Evolutionary conservation across 92 coral and sea anemone species (phyloP).

Genomic region (Metridium senile): DNA sequence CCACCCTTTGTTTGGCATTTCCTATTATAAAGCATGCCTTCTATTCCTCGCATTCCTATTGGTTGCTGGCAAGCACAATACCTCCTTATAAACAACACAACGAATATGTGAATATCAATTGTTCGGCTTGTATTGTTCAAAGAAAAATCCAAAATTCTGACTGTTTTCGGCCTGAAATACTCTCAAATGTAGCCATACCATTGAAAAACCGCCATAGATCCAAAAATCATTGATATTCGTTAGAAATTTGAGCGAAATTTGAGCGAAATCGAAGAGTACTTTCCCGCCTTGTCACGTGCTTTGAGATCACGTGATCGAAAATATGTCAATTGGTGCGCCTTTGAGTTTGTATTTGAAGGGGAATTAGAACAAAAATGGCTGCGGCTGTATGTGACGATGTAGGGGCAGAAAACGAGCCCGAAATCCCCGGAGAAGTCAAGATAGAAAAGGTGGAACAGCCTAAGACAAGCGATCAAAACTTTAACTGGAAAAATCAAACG

Average conservation of each 20-base stretch:
- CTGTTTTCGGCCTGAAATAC: constrained; percentile 40
- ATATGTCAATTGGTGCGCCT: constrained; percentile 78
- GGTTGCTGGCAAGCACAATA: constrained; percentile 73
- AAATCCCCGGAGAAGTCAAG: constrained; percentile 90
- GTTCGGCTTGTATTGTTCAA: constrained; percentile 77
- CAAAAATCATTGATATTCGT: constrained; percentile 28
- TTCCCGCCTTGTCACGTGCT: constrained; percentile 81
- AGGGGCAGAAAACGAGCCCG: constrained; percentile 80
- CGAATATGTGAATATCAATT: constrained; percentile 60
- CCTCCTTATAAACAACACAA: constrained; percentile 57
- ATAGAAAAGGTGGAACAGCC: constrained; percentile 91
- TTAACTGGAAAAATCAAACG: constrained; percentile 85
- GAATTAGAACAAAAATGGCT: constrained; percentile 84
- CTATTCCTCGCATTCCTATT: constrained; percentile 86
- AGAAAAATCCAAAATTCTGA: constrained; percentile 38
- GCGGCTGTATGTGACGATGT: constrained; percentile 72
- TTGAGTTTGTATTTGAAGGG: constrained; percentile 69
- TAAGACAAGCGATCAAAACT: constrained; percentile 86
- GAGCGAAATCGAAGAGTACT: constrained; percentile 56
- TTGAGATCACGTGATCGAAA: constrained; percentile 60
- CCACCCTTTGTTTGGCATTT: constrained; percentile 79
- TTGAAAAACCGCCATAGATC: constrained; percentile 18
- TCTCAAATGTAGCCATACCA: constrained; percentile 31
- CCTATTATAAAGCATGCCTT: constrained; percentile 86
- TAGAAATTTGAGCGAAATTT: constrained; percentile 59